Conservation (phyloP, 2,113 vertebrate genomes). For the Muntiacus reevesi region DNA sequence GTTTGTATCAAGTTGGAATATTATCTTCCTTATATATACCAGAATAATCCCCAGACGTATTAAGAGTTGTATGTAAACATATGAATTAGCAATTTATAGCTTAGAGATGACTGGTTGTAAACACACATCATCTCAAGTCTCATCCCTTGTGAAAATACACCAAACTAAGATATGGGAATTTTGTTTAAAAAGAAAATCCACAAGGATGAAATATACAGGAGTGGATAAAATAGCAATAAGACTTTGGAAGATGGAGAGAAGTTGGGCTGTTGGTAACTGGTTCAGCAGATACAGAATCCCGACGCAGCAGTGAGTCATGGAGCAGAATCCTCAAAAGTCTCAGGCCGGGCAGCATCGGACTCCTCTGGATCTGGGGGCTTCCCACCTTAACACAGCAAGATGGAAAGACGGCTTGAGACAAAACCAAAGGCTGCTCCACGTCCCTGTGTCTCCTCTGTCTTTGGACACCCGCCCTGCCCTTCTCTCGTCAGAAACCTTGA, state of each 20-base stretch:
- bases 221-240: neutral
- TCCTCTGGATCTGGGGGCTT: too few relatives aligned
- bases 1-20: neutral
- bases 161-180: neutral
- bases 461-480: neutral
- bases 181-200: neutral
- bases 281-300: too few relatives aligned
- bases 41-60: neutral
- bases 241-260: neutral
- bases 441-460: accelerated
- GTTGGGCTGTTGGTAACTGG: neutral
- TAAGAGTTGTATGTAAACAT: neutral
- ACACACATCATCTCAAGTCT: accelerated
- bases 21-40: neutral
- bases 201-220: too few relatives aligned
- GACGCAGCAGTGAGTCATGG: accelerated
- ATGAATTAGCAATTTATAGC: neutral
- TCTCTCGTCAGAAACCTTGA: neutral
- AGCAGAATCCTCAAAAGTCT: accelerated
- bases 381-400: neutral
- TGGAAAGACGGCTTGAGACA: neutral
- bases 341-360: accelerated
- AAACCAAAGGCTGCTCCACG: accelerated
- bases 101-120: neutral
- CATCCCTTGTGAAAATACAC: neutral